A percentile compares a stretch with the other conserved stretches of the same genome.
phyloP scores from a whole-genome alignment of 23 tunicate species.

The Aplidium turbinatum region DNA sequence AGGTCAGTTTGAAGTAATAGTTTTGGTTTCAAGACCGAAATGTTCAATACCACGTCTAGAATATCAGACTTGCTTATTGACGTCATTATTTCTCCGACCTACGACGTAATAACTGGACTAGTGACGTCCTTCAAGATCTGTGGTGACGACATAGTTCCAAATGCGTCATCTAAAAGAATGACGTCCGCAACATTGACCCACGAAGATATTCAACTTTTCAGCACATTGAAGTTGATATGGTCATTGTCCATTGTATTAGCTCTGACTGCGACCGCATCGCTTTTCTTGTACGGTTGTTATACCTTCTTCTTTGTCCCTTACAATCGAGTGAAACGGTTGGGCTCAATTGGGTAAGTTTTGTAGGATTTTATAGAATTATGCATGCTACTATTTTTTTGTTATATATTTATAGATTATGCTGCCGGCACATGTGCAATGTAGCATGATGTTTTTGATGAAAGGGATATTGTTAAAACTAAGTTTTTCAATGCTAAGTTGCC shows the following conservation, averaged over 20 bases:
- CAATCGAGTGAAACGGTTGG: constrained; percentile 47
- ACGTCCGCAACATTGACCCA: background rate
- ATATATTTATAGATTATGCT: too few species aligned
- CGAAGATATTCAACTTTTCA: background rate
- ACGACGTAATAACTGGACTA: background rate
- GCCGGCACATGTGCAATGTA: too few species aligned
- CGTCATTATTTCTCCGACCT: background rate
- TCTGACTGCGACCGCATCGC: background rate
- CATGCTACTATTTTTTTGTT: background rate
- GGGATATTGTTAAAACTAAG: too few species aligned
- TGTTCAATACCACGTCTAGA: too few species aligned
- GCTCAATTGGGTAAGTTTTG: constrained; percentile 72
- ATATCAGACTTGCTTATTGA: background rate
- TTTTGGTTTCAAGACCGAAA: too few species aligned
- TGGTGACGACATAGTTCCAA: background rate
- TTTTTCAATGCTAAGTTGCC: too few species aligned
- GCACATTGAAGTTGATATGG: background rate
- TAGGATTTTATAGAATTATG: background rate
- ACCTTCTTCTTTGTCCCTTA: constrained; percentile 40
- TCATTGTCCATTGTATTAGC: background rate
- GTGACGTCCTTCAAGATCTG: background rate
- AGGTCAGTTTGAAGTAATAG: too few species aligned
- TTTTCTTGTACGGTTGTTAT: background rate
- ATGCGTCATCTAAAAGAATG: background rate
- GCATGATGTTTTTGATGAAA: too few species aligned